Evolutionary conservation across 2,113 vertebrate species (phyloP).

Genomic region (Onychorhynchus coronatus): DNA sequence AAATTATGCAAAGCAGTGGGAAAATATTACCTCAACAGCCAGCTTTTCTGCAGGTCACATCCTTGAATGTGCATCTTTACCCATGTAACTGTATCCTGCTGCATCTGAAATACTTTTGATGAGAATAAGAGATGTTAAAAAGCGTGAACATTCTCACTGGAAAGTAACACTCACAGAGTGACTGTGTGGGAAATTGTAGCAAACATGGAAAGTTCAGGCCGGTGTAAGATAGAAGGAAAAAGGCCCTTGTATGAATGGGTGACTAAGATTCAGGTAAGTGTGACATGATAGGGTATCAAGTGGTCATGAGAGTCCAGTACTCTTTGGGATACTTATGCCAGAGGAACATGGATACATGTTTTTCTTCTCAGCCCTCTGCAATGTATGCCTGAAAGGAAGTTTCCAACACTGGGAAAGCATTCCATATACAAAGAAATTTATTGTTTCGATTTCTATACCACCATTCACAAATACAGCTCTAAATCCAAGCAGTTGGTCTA

Average conservation of each 20-base stretch:
- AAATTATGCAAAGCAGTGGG: neutral
- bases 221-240: neutral
- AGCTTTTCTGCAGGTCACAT: neutral
- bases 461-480: slow-evolving; percentile 46
- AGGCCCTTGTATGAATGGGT: neutral
- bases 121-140: neutral
- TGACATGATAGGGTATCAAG: neutral
- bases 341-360: neutral
- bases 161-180: neutral
- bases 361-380: neutral
- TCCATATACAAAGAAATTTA: neutral
- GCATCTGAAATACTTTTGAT: neutral
- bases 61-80: neutral
- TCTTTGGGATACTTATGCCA: neutral
- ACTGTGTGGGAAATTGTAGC: neutral
- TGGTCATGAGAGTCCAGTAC: neutral
- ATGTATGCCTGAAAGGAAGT: neutral
- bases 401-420: slow-evolving; percentile 29
- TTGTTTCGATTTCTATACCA: slow-evolving; percentile 41
- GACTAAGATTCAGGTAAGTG: neutral
- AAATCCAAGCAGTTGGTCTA: slow-evolving; percentile 44
- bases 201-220: neutral
- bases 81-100: neutral
- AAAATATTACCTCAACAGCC: neutral
- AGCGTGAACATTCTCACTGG: neutral